These are phyloP conservation scores for Drosophila lacertosa DNA, from an alignment of 1,140 invertebrate species.

Conservation along the genomic window DNA sequence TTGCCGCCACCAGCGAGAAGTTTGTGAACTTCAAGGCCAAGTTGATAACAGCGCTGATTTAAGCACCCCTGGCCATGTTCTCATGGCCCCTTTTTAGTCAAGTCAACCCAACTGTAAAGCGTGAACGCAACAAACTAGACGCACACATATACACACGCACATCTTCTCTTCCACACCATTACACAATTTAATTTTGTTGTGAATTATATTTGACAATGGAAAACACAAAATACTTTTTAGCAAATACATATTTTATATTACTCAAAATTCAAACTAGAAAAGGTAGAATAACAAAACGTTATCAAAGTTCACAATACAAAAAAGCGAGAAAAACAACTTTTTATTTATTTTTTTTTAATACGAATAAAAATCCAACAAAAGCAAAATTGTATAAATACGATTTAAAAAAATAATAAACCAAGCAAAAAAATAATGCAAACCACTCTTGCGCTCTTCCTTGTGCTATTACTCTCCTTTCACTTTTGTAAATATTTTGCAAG, in stretches of 20 bases:
- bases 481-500: conserved; percentile 76
- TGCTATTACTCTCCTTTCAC: conserved; percentile 14
- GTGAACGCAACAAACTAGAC: conserved; percentile 48
- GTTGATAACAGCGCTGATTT: conserved; percentile 94
- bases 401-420: conserved; percentile 40
- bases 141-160: conserved; percentile 20
- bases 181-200: conserved; percentile 39
- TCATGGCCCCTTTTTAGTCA: conserved; percentile 65
- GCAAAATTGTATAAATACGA: conserved; percentile 8
- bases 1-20: conserved; percentile 93
- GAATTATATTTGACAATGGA: conserved; percentile 39
- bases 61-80: conserved; percentile 80
- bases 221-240: conserved; percentile 43
- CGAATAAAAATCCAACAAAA: conserved; percentile 27
- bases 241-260: conserved; percentile 19
- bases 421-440: conserved; percentile 23
- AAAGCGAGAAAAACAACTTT: conserved; percentile 17
- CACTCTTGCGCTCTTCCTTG: conserved; percentile 6
- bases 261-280: conserved; percentile 36
- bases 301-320: conserved; percentile 53
- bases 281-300: conserved; percentile 42
- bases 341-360: conserved; percentile 59
- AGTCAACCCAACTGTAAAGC: conserved; percentile 70
- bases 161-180: conserved; percentile 31
- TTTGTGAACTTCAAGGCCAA: conserved; percentile 96